Percentiles rank a stretch among this genome's conserved stretches.
Evolutionary conservation across 2,888 invertebrate genomes (phyloP).

Genomic region (Linnaemya tessellans): DNA sequence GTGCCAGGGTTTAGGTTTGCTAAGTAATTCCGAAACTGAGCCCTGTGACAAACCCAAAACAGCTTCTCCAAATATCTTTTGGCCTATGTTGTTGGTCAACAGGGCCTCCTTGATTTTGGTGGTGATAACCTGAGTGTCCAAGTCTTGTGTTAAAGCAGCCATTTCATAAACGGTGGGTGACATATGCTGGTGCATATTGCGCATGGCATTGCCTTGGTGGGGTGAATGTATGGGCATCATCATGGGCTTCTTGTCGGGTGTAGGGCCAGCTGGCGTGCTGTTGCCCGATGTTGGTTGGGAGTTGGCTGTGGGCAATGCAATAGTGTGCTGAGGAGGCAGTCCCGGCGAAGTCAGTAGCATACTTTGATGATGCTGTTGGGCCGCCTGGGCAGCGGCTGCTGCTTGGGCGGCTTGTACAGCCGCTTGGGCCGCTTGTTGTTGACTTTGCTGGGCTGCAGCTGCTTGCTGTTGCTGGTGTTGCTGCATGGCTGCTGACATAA

Average conservation of each 20-base stretch:
- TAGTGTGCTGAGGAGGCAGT: slow-evolving; percentile 89
- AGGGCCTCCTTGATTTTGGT: slow-evolving; percentile 98
- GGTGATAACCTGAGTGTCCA: slow-evolving; percentile 98
- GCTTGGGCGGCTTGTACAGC: slow-evolving; percentile 84
- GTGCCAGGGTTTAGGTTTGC: slow-evolving; percentile 99
- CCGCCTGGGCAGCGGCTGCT: slow-evolving; percentile 83
- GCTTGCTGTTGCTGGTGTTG: slow-evolving; percentile 80
- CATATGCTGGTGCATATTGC: slow-evolving; percentile 91
- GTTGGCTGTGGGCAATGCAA: slow-evolving; percentile 86
- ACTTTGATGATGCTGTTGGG: slow-evolving; percentile 81
- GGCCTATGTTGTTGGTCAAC: slow-evolving; percentile 98
- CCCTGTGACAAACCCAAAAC: slow-evolving; percentile 98
- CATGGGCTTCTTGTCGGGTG: slow-evolving; percentile 84
- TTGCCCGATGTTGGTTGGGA: slow-evolving; percentile 68
- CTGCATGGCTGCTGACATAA: slow-evolving; percentile 83
- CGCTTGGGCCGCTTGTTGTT: slow-evolving; percentile 84
- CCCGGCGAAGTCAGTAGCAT: slow-evolving; percentile 91
- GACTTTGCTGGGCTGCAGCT: slow-evolving; percentile 81
- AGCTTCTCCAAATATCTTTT: slow-evolving; percentile 99
- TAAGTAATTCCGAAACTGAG: slow-evolving; percentile 97
- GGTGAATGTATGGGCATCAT: slow-evolving; percentile 86
- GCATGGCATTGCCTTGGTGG: slow-evolving; percentile 88
- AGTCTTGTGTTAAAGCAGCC: slow-evolving; percentile 97
- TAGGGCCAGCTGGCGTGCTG: slow-evolving; percentile 63
- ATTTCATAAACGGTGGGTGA: slow-evolving; percentile 98